Conservation (phyloP, 37 sponge, comb jelly and placozoan genomes). For the Cliona cf. orientalis region DNA sequence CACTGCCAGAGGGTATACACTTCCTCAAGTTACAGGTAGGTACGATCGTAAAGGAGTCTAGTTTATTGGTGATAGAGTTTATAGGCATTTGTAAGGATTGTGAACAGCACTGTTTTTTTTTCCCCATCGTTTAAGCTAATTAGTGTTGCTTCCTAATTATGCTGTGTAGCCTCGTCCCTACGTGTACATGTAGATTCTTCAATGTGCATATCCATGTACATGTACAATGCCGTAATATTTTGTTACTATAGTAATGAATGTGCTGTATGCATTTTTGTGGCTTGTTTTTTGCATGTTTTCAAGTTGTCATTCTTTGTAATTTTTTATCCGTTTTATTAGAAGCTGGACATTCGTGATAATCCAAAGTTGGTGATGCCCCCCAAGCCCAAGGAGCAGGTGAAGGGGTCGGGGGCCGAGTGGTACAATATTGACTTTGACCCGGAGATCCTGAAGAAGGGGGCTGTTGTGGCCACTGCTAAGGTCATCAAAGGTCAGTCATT, state of each 20-base stretch:
- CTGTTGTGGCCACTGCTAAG: slow-evolving; percentile 40
- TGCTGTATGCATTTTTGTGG: no score
- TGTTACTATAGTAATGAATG: no score
- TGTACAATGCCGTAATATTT: no score
- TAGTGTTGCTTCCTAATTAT: background rate
- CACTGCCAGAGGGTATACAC: slow-evolving; percentile 89
- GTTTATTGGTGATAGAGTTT: background rate
- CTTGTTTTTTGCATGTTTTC: no score
- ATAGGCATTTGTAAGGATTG: background rate
- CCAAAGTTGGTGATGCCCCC: slow-evolving; percentile 92
- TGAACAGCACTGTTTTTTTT: no score
- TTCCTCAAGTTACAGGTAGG: slow-evolving; percentile 70
- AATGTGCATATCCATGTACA: slow-evolving; percentile 1
- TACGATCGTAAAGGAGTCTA: background rate
- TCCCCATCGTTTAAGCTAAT: no score
- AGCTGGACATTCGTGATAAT: slow-evolving; percentile 85
- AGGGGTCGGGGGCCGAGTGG: slow-evolving; percentile 81
- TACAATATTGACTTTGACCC: slow-evolving; percentile 96
- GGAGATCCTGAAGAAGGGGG: slow-evolving; percentile 74
- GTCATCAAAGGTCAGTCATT: slow-evolving; percentile 43
- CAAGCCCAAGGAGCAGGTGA: slow-evolving; percentile 81
- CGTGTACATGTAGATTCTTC: background rate
- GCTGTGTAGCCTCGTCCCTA: background rate
- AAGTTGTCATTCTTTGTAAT: no score
- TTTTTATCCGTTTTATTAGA: slow-evolving; percentile 27